Evolutionary conservation across 2,113 vertebrate species (phyloP).

Genomic region (Fregata magnificens): DNA sequence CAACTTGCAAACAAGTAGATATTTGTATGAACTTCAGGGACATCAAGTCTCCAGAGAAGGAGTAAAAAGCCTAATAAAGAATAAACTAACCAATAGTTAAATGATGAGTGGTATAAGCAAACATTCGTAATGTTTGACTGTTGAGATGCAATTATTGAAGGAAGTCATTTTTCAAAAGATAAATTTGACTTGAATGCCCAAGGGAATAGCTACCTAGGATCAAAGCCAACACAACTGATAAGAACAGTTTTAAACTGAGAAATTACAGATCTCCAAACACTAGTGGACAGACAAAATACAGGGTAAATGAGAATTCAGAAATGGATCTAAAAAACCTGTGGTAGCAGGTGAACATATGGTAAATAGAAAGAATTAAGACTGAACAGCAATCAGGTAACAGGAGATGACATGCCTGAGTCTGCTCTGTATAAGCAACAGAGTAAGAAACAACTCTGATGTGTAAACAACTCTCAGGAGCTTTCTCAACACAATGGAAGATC

Average conservation of each 20-base stretch:
- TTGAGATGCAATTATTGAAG: neutral
- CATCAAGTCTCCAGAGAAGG: neutral
- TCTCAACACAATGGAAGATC: neutral
- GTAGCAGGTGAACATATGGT: neutral
- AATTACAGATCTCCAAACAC: neutral
- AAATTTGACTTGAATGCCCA: neutral
- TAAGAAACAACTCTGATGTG: neutral
- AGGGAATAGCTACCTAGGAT: neutral
- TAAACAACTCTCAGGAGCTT: neutral
- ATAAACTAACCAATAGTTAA: neutral
- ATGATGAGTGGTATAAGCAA: neutral
- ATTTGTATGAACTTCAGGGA: neutral
- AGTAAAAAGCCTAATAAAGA: neutral
- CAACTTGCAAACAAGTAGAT: neutral
- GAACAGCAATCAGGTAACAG: neutral
- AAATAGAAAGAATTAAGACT: neutral
- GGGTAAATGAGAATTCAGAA: neutral
- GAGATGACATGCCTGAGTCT: neutral
- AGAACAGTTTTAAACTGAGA: neutral
- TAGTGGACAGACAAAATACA: neutral
- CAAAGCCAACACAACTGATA: neutral
- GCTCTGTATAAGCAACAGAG: neutral
- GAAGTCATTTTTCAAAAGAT: neutral
- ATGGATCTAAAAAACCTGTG: neutral
- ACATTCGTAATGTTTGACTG: neutral